These are phyloP conservation scores for Apus apus DNA, from an alignment of 2,113 vertebrate genomes.

Conservation along the genomic window DNA sequence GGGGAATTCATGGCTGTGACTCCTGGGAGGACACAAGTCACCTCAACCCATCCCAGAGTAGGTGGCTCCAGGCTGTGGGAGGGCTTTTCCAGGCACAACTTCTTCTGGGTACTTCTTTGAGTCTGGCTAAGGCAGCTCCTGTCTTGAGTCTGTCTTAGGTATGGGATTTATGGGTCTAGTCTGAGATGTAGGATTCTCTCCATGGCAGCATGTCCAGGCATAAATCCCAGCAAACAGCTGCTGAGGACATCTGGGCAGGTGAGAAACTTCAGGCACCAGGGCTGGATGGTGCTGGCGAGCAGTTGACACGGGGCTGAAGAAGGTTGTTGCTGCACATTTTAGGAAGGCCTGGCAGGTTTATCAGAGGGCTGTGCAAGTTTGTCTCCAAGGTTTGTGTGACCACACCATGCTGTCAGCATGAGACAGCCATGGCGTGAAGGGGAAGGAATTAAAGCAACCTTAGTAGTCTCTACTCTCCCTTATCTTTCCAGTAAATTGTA, in stretches of 20 bases:
- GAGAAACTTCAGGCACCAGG: too few species aligned
- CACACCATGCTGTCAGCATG: too few species aligned
- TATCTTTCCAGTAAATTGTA: neutral
- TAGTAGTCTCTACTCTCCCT: too few species aligned
- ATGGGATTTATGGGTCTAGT: neutral
- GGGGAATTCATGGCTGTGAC: neutral
- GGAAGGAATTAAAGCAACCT: neutral
- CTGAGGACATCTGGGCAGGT: too few species aligned
- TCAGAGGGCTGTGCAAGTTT: too few species aligned
- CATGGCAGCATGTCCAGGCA: neutral
- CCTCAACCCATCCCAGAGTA: neutral
- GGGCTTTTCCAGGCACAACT: neutral
- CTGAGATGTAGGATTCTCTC: neutral
- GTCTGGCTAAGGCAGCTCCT: neutral
- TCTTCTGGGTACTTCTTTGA: accelerated
- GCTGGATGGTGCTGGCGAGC: too few species aligned
- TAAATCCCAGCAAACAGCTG: neutral
- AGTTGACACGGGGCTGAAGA: too few species aligned
- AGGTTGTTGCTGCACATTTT: too few species aligned
- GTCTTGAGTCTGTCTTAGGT: neutral
- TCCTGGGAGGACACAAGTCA: neutral
- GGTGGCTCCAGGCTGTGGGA: neutral
- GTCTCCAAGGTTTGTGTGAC: too few species aligned
- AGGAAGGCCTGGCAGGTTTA: too few species aligned
- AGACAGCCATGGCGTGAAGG: too few species aligned